phyloP scores from a whole-genome alignment of 2,113 vertebrate species.

The Gavialis gangeticus region DNA sequence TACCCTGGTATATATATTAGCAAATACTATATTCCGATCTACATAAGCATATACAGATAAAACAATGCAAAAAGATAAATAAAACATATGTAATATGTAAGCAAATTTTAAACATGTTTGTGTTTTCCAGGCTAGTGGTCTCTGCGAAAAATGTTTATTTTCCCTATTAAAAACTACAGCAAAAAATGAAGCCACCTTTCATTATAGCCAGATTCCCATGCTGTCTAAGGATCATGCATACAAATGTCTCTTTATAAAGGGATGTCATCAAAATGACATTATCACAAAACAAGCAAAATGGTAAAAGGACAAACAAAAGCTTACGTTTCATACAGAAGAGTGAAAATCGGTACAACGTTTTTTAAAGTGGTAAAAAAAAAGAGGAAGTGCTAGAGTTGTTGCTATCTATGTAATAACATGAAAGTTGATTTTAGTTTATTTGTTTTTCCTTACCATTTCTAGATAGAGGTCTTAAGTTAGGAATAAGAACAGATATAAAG shows the following conservation, averaged over 20 bases:
- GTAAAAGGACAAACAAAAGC: constrained; percentile 53
- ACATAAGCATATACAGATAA: not conserved
- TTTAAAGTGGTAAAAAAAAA: not conserved
- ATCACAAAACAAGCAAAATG: constrained; percentile 28
- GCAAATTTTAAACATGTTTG: not conserved
- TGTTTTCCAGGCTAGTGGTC: not conserved
- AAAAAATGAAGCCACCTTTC: not conserved
- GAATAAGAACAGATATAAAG: constrained; percentile 66
- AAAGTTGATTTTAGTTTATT: constrained; percentile 49
- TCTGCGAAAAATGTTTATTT: not conserved
- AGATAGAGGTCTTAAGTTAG: constrained; percentile 63
- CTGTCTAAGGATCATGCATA: not conserved
- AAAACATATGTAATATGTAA: not conserved
- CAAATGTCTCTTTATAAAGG: not conserved
- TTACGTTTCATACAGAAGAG: not conserved
- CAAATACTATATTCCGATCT: accelerated
- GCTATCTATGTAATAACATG: constrained; percentile 14
- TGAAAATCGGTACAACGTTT: constrained; percentile 18
- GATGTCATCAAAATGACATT: constrained; percentile 16
- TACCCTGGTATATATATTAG: not conserved
- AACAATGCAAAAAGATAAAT: too few species aligned
- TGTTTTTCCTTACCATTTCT: constrained; percentile 42
- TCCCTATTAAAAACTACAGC: not conserved
- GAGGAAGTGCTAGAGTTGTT: not conserved
- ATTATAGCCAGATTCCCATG: not conserved